Conservation (phyloP, 30 jellyfish, hydroid and myxozoan genomes). For the Aurelia sp. region DNA sequence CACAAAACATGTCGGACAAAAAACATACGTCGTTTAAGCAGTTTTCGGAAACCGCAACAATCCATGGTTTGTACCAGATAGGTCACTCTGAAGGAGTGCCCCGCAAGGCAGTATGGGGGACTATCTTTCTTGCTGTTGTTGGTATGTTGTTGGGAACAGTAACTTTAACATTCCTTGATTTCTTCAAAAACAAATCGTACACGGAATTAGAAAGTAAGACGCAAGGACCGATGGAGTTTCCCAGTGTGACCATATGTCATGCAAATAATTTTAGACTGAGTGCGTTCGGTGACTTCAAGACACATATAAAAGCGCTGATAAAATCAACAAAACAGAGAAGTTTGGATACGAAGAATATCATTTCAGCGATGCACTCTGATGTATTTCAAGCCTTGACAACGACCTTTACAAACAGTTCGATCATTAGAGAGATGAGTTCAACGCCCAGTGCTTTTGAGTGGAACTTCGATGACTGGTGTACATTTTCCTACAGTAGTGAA, state of each 20-base stretch:
- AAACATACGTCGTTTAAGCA: not conserved
- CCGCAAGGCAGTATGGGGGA: slow-evolving; percentile 39
- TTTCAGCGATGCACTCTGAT: slow-evolving; percentile 10
- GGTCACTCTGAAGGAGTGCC: slow-evolving; percentile 33
- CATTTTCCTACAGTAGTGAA: not conserved
- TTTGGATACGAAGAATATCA: not conserved
- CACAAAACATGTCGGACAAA: not conserved
- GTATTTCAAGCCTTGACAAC: not conserved
- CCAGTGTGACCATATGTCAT: slow-evolving; percentile 53
- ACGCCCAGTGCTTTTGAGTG: slow-evolving; percentile 20
- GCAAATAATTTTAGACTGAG: slow-evolving; percentile 43
- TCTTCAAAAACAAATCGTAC: not conserved
- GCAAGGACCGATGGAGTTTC: slow-evolving; percentile 6
- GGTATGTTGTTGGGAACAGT: not conserved
- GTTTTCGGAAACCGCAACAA: slow-evolving; percentile 37
- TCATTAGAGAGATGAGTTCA: slow-evolving; percentile 14
- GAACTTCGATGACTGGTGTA: slow-evolving; percentile 49
- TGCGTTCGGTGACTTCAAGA: slow-evolving; percentile 1
- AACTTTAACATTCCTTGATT: not conserved
- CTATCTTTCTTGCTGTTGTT: not conserved
- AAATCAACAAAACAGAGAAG: slow-evolving; percentile 4
- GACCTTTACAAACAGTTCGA: slow-evolving; percentile 14
- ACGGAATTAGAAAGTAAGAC: slow-evolving; percentile 35
- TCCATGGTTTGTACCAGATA: slow-evolving; percentile 47
- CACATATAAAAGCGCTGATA: not conserved